Evolutionary conservation across 2,797 vertebrate genomes (phyloP).

Genomic region (Enteromius unitaeniatus): DNA sequence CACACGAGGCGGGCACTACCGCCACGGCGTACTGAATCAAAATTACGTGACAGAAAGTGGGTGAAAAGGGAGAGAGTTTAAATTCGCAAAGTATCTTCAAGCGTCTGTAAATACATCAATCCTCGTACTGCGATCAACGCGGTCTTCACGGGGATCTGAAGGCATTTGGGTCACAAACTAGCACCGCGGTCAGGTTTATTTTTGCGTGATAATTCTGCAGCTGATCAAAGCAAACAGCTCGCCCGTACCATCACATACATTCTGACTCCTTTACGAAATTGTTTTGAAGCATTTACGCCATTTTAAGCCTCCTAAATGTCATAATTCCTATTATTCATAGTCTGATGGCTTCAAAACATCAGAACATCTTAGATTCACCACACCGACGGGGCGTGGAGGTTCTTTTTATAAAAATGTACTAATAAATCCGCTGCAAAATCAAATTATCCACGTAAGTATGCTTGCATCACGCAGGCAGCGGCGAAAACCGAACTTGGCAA

Average conservation of each 20-base stretch:
- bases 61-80: constrained; percentile 23
- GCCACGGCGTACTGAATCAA: constrained; percentile 25
- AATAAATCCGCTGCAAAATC: constrained; percentile 90
- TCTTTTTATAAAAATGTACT: constrained; percentile 86
- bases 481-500: constrained; percentile 87
- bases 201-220: constrained; percentile 43
- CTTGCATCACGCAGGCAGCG: constrained; percentile 87
- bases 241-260: constrained; percentile 52
- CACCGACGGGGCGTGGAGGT: constrained; percentile 83
- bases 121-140: neutral
- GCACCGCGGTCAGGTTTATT: constrained; percentile 47
- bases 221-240: constrained; percentile 60
- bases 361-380: constrained; percentile 83
- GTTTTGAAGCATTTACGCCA: constrained; percentile 63
- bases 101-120: neutral
- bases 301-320: constrained; percentile 64
- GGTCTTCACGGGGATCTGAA: neutral
- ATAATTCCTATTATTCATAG: constrained; percentile 78
- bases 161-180: constrained; percentile 15
- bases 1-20: neutral
- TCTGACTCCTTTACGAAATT: constrained; percentile 58
- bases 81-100: constrained; percentile 10
- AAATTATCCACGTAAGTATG: constrained; percentile 94
- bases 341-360: constrained; percentile 88
- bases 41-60: constrained; percentile 22